Percentiles rank a stretch among this genome's conserved stretches.
Evolutionary conservation across 2,888 invertebrate species (phyloP).

Genomic region (Mimas tiliae): DNA sequence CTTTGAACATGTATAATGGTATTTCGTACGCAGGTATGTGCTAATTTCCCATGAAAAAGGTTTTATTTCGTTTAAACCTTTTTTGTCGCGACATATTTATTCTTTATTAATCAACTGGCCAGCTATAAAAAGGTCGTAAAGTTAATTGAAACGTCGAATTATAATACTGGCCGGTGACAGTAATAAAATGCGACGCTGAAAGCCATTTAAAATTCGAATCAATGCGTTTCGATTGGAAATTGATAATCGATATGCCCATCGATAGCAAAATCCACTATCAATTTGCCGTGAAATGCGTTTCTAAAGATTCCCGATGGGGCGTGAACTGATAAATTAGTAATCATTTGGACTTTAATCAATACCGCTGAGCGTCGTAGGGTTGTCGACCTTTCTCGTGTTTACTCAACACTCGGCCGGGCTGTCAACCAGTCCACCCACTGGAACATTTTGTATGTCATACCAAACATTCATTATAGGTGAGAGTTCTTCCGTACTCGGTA

Average conservation of each 20-base stretch:
- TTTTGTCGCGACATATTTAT: background rate
- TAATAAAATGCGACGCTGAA: conserved; percentile 1
- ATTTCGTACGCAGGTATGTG: conserved; percentile 62
- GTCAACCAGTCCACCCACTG: conserved; percentile 81
- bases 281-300: conserved; percentile 18
- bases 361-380: conserved; percentile 59
- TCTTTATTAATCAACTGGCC: conserved; percentile 2
- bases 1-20: conserved; percentile 61
- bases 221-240: background rate
- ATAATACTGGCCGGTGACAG: background rate
- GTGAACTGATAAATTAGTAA: conserved; percentile 63
- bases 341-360: conserved; percentile 66
- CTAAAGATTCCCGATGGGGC: conserved; percentile 45
- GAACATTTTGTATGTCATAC: conserved; percentile 65
- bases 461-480: conserved; percentile 56
- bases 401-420: conserved; percentile 55
- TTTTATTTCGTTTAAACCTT: conserved; percentile 6
- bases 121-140: conserved; percentile 3
- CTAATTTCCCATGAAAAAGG: conserved; percentile 45
- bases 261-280: conserved; percentile 18
- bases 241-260: conserved; percentile 14
- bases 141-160: conserved; percentile 12
- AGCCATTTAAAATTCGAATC: conserved; percentile 2
- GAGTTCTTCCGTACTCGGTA: conserved; percentile 52
- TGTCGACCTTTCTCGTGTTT: conserved; percentile 74